Evolutionary conservation across 2,113 vertebrate species (phyloP).

Genomic region (Excalfactoria chinensis): DNA sequence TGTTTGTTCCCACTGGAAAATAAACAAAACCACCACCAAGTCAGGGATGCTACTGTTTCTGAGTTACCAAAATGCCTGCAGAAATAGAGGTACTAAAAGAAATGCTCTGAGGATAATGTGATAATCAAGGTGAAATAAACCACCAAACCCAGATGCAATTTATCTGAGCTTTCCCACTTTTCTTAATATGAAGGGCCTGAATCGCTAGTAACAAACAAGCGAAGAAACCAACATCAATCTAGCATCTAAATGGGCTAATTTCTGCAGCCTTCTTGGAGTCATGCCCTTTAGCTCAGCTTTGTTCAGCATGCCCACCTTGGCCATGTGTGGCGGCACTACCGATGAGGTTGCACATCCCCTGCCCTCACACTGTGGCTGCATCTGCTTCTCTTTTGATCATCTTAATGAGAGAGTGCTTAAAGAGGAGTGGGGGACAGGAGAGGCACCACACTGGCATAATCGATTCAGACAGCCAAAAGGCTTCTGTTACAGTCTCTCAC

Average conservation of each 20-base stretch:
- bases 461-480: slow-evolving; percentile 26
- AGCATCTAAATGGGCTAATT: not conserved
- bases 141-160: not conserved
- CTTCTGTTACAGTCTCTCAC: not conserved
- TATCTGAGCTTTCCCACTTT: not conserved
- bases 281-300: not conserved
- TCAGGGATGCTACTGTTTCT: not conserved
- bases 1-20: not conserved
- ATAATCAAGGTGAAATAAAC: not conserved
- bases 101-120: not conserved
- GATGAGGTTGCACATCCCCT: not conserved
- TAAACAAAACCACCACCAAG: not conserved
- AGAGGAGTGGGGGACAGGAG: not conserved
- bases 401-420: slow-evolving; percentile 38
- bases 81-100: not conserved
- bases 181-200: not conserved
- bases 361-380: slow-evolving; percentile 56
- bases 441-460: slow-evolving; percentile 49
- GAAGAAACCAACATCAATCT: not conserved
- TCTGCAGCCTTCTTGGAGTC: not conserved
- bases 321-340: not conserved
- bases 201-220: not conserved
- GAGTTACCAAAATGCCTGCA: not conserved
- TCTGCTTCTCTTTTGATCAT: slow-evolving; percentile 49
- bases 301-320: not conserved